Base-by-base conservation (phyloP, 2,797 vertebrate genomes). In the Novumbra hubbsi region DNA sequence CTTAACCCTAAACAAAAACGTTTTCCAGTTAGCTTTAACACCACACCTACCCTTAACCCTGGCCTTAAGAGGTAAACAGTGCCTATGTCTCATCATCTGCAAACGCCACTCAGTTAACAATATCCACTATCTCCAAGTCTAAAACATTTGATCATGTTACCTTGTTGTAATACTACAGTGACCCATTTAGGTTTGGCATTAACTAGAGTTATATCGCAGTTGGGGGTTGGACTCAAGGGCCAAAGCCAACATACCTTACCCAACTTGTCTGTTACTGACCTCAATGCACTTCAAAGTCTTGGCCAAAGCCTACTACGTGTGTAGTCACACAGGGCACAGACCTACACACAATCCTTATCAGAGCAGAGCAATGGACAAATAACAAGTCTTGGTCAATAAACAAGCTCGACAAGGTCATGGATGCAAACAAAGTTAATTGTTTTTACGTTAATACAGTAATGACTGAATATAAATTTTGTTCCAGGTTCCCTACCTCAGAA, bases 101-200 rank as follows among this genome's bases (percentile, higher is more conserved):
- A 45, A 45, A 11, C 41, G 11, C 12, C 8, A 12, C 41, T 45
- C 41, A 14, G 41, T 2, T 14, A 6, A 45, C 41, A 45, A 45
- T 28, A 14, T 28, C 21, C n/a, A 11, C 41, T 11, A 45, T 45
- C 41, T 11, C 41, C 41, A 9, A 45, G 41, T 45, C 9, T 11
- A 45, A 11, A 45, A 45, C 41, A 1, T 45, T 6, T 45, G 41
- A 11, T 45, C 5, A 45, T 45, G 41, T 12, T 45, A 45, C 41
- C 41, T 14, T 11, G 41, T 45, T 45, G 41, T 79, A 12, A 9
- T 21, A 57, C 55, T 24, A 24, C 49, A 64, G 52, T 74, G 62
- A 71, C 49, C 72, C 48, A 50, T 82, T 73, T 77, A 49, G 70
- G 79, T 88, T 88, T 87, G 83, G 84, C 86, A 83, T 85, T 77